Conservation (phyloP, 2,888 invertebrate species). For the Abrostola triplasia region DNA sequence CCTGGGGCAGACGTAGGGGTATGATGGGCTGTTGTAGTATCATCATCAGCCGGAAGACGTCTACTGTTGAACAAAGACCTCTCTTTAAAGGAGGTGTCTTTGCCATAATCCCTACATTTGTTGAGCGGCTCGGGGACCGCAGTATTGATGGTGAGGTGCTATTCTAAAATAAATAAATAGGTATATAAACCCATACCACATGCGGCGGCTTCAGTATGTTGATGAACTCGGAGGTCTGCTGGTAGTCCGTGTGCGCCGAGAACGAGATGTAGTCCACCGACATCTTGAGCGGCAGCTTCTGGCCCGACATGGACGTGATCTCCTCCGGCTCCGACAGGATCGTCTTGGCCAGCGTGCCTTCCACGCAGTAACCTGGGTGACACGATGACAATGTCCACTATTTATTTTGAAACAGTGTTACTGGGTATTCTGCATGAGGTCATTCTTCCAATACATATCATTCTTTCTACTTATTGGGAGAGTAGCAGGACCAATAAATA, state of each 20-base stretch:
- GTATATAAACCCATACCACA: conserved; percentile 89
- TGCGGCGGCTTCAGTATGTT: conserved; percentile 97
- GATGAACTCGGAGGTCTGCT: conserved; percentile 99
- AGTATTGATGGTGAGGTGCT: no score
- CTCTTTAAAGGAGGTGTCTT: no score
- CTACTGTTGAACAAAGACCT: no score
- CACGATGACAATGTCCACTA: background rate
- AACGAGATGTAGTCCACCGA: conserved; percentile 99
- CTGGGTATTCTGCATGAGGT: no score
- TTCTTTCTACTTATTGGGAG: no score
- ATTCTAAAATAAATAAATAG: background rate
- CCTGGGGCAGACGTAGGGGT: no score
- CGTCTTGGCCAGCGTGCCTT: conserved; percentile 96
- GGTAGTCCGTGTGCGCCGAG: conserved; percentile 99
- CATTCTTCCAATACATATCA: no score
- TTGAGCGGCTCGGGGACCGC: no score
- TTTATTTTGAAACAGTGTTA: no score
- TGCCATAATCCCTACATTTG: background rate
- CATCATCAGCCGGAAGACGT: no score
- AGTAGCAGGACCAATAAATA: no score
- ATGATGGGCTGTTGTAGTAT: no score
- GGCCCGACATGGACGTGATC: conserved; percentile 97
- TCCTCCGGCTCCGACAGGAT: conserved; percentile 99
- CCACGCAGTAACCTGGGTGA: conserved; percentile 93
- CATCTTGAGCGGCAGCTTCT: conserved; percentile 98